phyloP scores from a whole-genome alignment of 2,113 vertebrate genomes.

The Serinus canaria region DNA sequence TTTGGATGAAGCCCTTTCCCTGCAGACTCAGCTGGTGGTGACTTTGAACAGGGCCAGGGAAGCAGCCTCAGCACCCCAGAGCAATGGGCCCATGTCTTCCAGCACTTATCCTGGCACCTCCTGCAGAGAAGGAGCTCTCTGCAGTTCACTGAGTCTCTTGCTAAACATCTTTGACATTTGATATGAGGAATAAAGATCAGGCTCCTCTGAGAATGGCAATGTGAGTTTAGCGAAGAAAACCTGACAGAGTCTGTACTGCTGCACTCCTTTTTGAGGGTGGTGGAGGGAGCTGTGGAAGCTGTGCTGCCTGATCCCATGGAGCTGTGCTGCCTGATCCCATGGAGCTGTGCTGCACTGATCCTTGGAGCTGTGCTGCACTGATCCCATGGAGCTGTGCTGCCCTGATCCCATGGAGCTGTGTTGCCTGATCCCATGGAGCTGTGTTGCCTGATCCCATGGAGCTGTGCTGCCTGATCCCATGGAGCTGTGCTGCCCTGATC shows the following conservation, averaged over 20 bases:
- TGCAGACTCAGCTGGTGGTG: background rate
- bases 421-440: background rate
- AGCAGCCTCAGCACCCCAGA: background rate
- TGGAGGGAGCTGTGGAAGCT: background rate
- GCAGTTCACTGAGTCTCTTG: background rate
- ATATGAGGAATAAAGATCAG: conserved; percentile 43
- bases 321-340: background rate
- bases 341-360: background rate
- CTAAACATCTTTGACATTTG: conserved; percentile 39
- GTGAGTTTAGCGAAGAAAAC: background rate
- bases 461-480: background rate
- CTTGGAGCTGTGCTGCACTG: background rate
- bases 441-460: too few relatives aligned
- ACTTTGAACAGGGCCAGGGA: background rate
- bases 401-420: background rate
- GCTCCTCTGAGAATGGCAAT: background rate
- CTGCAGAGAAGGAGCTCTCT: background rate
- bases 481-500: background rate
- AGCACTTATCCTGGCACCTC: background rate
- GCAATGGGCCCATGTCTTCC: rapidly evolving
- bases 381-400: background rate
- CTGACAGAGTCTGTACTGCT: background rate
- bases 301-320: too few relatives aligned
- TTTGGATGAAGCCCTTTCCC: background rate
- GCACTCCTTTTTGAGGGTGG: background rate